phyloP scores from a whole-genome alignment of 2,113 vertebrate genomes.

The Elaphurus davidianus region DNA sequence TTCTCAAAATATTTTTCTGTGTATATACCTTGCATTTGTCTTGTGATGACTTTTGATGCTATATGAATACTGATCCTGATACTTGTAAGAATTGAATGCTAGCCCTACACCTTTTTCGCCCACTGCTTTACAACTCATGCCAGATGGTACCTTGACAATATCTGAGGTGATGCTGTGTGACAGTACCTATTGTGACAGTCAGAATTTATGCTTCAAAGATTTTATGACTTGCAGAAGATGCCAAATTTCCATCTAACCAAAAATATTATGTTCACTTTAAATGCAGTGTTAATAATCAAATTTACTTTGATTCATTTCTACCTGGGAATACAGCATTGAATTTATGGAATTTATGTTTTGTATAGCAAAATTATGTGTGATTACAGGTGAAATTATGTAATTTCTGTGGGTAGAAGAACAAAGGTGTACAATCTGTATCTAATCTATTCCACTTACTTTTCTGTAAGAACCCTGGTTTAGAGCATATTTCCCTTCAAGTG shows the following conservation, averaged over 20 bases:
- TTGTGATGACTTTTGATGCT: neutral
- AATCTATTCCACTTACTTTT: neutral
- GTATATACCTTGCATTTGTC: neutral
- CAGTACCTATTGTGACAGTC: conserved; percentile 72
- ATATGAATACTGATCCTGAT: neutral
- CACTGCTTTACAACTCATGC: conserved; percentile 26
- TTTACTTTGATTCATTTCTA: conserved; percentile 50
- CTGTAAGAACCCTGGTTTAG: neutral
- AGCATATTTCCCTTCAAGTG: neutral
- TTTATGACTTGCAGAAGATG: conserved; percentile 67
- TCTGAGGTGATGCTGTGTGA: conserved; percentile 71
- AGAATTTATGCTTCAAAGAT: conserved; percentile 73
- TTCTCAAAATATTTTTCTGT: neutral
- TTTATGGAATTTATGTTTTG: conserved; percentile 49
- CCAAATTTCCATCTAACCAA: conserved; percentile 65
- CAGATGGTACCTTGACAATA: conserved; percentile 71
- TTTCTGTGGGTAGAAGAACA: neutral
- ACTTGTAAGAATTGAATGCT: conserved; percentile 21
- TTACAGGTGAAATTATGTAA: conserved; percentile 25
- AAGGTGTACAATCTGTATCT: neutral
- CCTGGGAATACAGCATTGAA: conserved; percentile 23
- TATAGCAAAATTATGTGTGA: neutral
- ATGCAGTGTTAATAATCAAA: conserved; percentile 37
- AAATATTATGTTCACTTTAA: conserved; percentile 44
- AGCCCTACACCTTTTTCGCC: conserved; percentile 23